These are phyloP conservation scores for Vicugna pacos DNA, from an alignment of 2,113 vertebrate genomes.

Conservation along the genomic window DNA sequence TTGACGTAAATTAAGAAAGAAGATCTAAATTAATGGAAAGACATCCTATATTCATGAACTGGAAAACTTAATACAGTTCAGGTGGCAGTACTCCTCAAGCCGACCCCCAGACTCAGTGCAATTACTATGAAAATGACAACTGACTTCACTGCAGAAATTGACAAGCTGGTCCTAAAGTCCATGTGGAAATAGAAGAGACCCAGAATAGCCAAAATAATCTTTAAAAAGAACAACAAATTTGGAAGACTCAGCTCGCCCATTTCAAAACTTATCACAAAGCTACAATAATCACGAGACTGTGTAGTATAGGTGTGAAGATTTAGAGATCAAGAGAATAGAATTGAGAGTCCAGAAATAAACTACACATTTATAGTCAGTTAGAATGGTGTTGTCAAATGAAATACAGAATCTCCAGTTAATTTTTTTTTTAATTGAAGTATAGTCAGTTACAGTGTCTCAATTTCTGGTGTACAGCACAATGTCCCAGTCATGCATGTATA, in stretches of 20 bases:
- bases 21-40: slow-evolving; percentile 12
- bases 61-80: background rate
- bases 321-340: background rate
- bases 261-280: slow-evolving; percentile 1
- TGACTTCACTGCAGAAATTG: background rate
- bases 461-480: too few relatives aligned
- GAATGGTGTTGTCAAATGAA: background rate
- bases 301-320: background rate
- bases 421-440: too few relatives aligned
- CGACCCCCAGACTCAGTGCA: background rate
- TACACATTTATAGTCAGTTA: background rate
- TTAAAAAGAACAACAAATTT: slow-evolving; percentile 3
- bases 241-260: background rate
- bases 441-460: too few relatives aligned
- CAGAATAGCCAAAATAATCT: background rate
- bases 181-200: background rate
- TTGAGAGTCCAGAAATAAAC: background rate
- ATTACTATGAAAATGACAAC: background rate
- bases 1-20: background rate
- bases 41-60: background rate
- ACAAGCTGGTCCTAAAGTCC: background rate
- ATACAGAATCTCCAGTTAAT: background rate
- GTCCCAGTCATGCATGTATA: too few relatives aligned
- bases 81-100: background rate
- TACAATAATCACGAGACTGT: background rate